phyloP scores from a whole-genome alignment of 2,888 invertebrate species.

The Lathronympha strigana region DNA sequence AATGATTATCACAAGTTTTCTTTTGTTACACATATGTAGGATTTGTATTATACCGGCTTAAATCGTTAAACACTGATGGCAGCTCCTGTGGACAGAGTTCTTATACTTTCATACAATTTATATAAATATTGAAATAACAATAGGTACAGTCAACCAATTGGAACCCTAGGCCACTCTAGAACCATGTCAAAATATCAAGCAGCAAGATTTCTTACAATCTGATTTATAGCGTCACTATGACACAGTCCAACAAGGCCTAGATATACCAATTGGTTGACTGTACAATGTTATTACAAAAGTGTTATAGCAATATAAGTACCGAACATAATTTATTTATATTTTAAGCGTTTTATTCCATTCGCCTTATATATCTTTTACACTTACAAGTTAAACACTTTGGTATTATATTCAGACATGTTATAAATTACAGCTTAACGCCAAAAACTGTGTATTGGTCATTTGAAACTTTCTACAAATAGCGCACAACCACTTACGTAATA shows the following conservation, averaged over 20 bases:
- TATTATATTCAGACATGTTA: constrained; percentile 25
- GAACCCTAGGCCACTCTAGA: too few relatives aligned
- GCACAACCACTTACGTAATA: constrained; percentile 41
- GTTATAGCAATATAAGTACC: constrained; percentile 5
- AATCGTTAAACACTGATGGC: neutral
- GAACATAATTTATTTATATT: neutral
- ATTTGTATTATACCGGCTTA: neutral
- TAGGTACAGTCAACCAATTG: too few relatives aligned
- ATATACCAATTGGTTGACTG: too few relatives aligned
- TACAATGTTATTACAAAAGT: constrained; percentile 1
- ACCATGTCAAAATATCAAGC: too few relatives aligned
- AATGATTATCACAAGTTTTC: too few relatives aligned
- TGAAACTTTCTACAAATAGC: constrained; percentile 17
- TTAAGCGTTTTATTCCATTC: neutral
- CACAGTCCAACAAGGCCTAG: too few relatives aligned
- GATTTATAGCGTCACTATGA: too few relatives aligned
- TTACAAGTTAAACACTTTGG: constrained; percentile 32
- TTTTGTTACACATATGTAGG: too few relatives aligned
- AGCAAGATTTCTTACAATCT: too few relatives aligned
- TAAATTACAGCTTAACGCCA: constrained; percentile 11
- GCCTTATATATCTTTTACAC: constrained; percentile 7
- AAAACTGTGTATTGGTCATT: constrained; percentile 28
- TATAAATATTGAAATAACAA: constrained; percentile 14
- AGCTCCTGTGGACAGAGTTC: neutral
- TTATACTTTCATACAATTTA: constrained; percentile 3